Evolutionary conservation across 2,888 invertebrate genomes (phyloP), one percentile per base, ranked within the genome.

Genomic region (Drosophila vallismaia): DNA sequence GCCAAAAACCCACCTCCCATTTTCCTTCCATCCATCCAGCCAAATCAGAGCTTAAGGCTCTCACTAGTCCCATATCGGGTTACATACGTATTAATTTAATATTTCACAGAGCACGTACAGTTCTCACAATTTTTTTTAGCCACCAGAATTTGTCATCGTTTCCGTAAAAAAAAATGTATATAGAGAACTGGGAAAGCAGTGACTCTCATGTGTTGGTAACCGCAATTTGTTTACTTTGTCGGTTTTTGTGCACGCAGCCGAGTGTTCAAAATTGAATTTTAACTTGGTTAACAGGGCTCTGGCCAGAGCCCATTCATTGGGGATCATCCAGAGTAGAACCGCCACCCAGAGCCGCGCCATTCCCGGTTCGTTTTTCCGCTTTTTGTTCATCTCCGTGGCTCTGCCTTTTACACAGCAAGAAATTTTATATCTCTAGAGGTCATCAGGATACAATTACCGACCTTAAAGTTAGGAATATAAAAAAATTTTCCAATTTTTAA

Each of bases 221-320:
- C 77, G 79, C 79, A 79, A 79, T 82, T 79, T 79, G 79, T 79
- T 79, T 81, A 82, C 82, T 81, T 79, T 77, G 79, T 78, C 75
- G 81, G 76, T 78, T 81, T 78, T 80, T 80, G 74, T 75, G 78
- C 76, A 77, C 76, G 74, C 78, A 71, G 78, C 71, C 78, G 78
- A 80, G 78, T 80, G 81, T 80, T 78, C 76, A 79, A 80, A 78
- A 78, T 78, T 78, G 78, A 78, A 78, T 80, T 78, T 78, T 78
- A 78, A 78, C 78, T 78, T 80, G 78, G 78, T 77, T 78, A 80
- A 78, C 80, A 71, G 78, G 52, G 51, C 55, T 55, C 69, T 60
- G 62, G 60, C 69, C 62, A 66, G 52, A 51, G 60, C 46, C 56
- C 69, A 69, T 69, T 69, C 69, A 69, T 69, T 52, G 69, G 58